phyloP scores from a whole-genome alignment of 2,888 invertebrate species.

The Philaethria dido region DNA sequence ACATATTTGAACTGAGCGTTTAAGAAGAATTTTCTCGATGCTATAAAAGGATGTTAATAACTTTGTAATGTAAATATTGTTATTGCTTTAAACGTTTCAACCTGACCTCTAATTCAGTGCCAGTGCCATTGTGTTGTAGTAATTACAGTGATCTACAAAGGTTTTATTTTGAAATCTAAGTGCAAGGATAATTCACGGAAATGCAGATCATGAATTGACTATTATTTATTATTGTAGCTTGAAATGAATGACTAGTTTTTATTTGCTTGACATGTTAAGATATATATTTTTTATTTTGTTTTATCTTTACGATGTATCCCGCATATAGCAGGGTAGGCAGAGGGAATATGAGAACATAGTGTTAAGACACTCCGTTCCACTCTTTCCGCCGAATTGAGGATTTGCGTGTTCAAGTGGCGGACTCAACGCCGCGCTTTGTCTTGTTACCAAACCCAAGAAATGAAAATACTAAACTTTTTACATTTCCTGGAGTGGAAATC shows the following conservation, averaged over 20 bases:
- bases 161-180: slow-evolving; percentile 12
- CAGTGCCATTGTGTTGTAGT: slow-evolving; percentile 11
- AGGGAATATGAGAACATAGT: too few relatives aligned
- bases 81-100: slow-evolving; percentile 18
- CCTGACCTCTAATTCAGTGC: slow-evolving; percentile 23
- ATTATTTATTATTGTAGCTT: slow-evolving; percentile 8
- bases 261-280: too few relatives aligned
- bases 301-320: too few relatives aligned
- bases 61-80: slow-evolving; percentile 5
- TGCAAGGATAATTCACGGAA: slow-evolving; percentile 13
- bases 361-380: too few relatives aligned
- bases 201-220: not conserved
- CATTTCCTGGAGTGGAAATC: too few relatives aligned
- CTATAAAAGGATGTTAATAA: not conserved
- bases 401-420: too few relatives aligned
- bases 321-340: too few relatives aligned
- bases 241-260: not conserved
- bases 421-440: too few relatives aligned
- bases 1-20: not conserved
- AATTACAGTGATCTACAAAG: slow-evolving; percentile 21
- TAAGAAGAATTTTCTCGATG: slow-evolving; percentile 6
- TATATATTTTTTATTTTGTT: too few relatives aligned
- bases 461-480: too few relatives aligned
- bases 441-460: too few relatives aligned
- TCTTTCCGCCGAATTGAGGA: too few relatives aligned